These are phyloP conservation scores for Drosophila paucipuncta DNA, from an alignment of 2,888 invertebrate genomes.

Conservation along the genomic window DNA sequence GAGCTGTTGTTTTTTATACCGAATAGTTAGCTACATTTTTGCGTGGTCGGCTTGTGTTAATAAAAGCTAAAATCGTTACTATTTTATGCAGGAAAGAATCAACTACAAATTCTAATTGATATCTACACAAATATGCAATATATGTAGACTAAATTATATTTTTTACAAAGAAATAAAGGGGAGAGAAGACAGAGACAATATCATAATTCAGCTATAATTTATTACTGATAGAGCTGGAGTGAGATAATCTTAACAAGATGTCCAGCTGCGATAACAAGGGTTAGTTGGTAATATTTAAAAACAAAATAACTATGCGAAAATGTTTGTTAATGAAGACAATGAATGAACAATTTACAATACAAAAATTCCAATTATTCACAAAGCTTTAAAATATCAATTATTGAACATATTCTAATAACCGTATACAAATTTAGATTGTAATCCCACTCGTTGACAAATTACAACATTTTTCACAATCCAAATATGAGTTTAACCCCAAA, in stretches of 20 bases:
- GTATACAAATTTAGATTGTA: not conserved
- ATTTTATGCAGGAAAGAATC: not conserved
- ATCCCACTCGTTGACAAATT: conserved; percentile 49
- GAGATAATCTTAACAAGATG: not conserved
- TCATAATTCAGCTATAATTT: not conserved
- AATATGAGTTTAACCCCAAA: conserved; percentile 65
- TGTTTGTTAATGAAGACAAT: not conserved
- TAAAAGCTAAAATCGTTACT: not conserved
- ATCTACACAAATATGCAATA: not conserved
- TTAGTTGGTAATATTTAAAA: not conserved
- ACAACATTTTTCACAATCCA: conserved; percentile 14
- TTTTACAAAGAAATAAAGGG: not conserved
- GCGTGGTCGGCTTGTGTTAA: not conserved
- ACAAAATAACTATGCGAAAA: not conserved
- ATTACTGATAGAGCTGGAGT: not conserved
- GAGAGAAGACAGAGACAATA: not conserved
- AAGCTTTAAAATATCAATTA: not conserved
- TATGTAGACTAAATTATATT: not conserved
- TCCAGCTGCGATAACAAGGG: not conserved
- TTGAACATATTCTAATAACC: not conserved
- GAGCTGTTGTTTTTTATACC: not conserved
- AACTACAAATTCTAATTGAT: not conserved
- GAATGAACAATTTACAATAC: not conserved
- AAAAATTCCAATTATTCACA: not conserved
- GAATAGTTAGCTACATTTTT: not conserved